phyloP scores from a whole-genome alignment of 1,140 invertebrate genomes.

The Ylistrum balloti region DNA sequence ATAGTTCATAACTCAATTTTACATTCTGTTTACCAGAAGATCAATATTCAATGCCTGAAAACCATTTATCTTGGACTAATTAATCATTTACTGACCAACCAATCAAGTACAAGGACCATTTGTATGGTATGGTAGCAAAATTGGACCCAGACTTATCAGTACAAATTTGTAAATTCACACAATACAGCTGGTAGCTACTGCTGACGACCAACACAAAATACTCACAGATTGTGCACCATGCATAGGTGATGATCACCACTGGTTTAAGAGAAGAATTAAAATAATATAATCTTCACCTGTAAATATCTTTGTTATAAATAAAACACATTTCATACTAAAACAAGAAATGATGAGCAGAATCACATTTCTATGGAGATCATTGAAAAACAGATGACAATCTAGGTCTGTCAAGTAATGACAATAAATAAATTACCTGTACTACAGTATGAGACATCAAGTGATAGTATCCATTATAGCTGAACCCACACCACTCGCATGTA shows the following conservation, averaged over 20 bases:
- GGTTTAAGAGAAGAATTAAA: background rate
- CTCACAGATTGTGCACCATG: background rate
- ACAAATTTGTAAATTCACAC: no score
- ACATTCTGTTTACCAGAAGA: no score
- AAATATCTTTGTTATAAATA: background rate
- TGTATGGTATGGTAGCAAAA: no score
- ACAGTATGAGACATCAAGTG: background rate
- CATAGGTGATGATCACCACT: background rate
- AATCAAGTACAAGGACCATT: no score
- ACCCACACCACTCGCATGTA: no score
- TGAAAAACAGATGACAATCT: background rate
- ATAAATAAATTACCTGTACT: background rate
- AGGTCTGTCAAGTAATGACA: background rate
- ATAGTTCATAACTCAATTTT: no score
- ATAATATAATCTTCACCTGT: no score
- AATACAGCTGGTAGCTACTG: no score
- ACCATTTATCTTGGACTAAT: no score
- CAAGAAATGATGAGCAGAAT: background rate
- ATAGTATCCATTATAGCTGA: background rate
- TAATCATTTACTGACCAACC: no score
- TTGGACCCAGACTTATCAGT: no score
- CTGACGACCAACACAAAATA: background rate
- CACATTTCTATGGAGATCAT: slow-evolving; percentile 27
- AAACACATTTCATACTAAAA: background rate
- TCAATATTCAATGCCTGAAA: no score